Evolutionary conservation across 2,797 vertebrate genomes (phyloP).

Genomic region (Hoplostethus atlanticus): DNA sequence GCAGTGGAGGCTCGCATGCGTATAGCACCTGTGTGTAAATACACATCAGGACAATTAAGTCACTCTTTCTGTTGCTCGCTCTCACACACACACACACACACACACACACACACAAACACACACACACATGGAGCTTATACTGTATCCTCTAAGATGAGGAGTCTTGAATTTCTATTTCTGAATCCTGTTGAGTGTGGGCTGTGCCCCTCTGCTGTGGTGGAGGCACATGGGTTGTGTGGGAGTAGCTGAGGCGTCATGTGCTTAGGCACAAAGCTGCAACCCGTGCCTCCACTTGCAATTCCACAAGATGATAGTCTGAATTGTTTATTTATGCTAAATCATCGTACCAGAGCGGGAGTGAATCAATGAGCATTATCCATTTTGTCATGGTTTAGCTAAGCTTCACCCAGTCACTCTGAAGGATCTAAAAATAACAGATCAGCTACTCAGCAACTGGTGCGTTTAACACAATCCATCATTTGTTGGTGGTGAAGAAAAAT

Average conservation of each 20-base stretch:
- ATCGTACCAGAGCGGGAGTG: constrained; percentile 41
- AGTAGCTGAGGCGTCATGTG: constrained; percentile 67
- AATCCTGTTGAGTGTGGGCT: constrained; percentile 58
- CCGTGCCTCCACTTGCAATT: constrained; percentile 49
- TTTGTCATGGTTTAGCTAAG: constrained; percentile 64
- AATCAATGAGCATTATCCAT: constrained; percentile 47
- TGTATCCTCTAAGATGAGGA: constrained; percentile 36
- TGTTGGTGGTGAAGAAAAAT: constrained; percentile 16
- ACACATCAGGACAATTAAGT: background rate
- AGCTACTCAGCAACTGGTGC: constrained; percentile 34
- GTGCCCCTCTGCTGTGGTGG: constrained; percentile 44
- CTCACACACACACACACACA: no score
- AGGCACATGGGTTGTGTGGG: constrained; percentile 77
- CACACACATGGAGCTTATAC: constrained; percentile 4
- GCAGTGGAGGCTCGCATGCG: background rate
- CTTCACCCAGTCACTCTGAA: constrained; percentile 46
- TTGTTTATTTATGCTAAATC: constrained; percentile 50
- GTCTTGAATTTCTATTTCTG: constrained; percentile 63
- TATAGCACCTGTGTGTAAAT: background rate
- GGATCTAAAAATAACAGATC: constrained; percentile 68
- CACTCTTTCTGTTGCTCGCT: constrained; percentile 1
- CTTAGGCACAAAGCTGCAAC: constrained; percentile 66
- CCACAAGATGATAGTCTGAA: constrained; percentile 29
- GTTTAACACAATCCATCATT: constrained; percentile 23
- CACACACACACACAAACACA: constrained; percentile 7